Evolutionary conservation across 2,888 invertebrate genomes (phyloP), one percentile per base, ranked within the genome.

Genomic region (Microchrysa polita): DNA sequence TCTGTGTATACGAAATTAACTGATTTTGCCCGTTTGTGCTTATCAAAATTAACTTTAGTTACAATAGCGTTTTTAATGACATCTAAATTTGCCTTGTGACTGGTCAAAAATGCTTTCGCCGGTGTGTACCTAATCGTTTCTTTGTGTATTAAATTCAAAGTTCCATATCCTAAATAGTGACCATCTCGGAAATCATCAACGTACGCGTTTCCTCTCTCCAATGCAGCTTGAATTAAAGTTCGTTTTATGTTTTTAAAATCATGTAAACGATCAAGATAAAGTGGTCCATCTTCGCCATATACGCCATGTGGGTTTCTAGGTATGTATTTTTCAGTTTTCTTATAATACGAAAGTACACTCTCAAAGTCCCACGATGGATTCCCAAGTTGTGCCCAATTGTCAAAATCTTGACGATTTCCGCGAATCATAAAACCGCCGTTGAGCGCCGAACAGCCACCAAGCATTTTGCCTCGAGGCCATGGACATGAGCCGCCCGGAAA

Each of bases 351-450:
- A 44, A 90, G 77, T 0, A 90, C 88, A 0, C 90, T 89, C 0
- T 85, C 79, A 79, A 89, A 90, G 1, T 91, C 88, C 94, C 94
- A 94, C 57, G 93, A 93, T 9, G 77, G 74, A 75, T 85, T 90
- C 0, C 94, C 95, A 79, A 90, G 81, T 5, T 80, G 81, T 59
- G 88, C 91, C 95, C 95, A 95, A 40, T 86, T 82, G 79, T 95
- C 92, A 81, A 93, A 95, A 81, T 95, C 94, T 9, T 84, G 86
- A 77, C 87, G 88, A 80, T 94, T 93, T 0, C 94, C 94, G 77
- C 94, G 86, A 0, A 93, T 87, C 79, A 94, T 94, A 20, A 93
- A 85, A 94, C 95, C 94, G 34, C 93, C 94, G 81, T 95, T 95
- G 0, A 94, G 82, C 0, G 91, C 90, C 78, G 93, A 92, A 5